A percentile compares a stretch with the other conserved stretches of the same genome.
Conservation (phyloP, 2,888 invertebrate species). For the Agrochola lota region DNA sequence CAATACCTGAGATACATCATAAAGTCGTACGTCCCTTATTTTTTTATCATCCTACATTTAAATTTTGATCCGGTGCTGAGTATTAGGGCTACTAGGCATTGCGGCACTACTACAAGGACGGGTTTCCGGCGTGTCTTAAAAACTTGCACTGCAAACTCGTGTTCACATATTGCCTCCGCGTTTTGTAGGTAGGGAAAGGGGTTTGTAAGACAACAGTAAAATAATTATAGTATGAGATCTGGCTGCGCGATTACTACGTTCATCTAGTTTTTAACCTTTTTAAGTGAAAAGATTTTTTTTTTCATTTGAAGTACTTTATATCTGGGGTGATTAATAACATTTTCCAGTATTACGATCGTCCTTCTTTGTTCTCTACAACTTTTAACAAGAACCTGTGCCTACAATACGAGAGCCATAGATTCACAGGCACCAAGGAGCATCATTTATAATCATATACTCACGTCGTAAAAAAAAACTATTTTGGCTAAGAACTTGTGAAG, state of each 20-base stretch:
- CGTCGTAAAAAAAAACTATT: neutral
- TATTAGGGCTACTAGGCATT: conserved; percentile 7
- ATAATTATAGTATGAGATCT: neutral
- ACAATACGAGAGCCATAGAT: neutral
- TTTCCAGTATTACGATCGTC: neutral
- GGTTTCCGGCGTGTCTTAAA: neutral
- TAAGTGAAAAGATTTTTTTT: too few species aligned
- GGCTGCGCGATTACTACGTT: too few species aligned
- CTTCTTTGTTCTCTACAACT: neutral
- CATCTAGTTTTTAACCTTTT: too few species aligned
- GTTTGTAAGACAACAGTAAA: neutral
- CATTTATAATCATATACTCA: neutral
- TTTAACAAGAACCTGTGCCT: neutral
- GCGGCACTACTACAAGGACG: neutral
- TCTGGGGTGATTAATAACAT: neutral
- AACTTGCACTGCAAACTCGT: neutral
- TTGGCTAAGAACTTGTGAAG: conserved; percentile 9
- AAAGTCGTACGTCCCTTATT: conserved; percentile 97
- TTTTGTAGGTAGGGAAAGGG: neutral
- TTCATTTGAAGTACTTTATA: neutral
- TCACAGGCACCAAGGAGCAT: neutral
- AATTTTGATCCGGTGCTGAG: conserved; percentile 35
- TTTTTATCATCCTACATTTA: conserved; percentile 46
- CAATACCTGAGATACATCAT: conserved; percentile 97
- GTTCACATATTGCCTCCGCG: neutral